Base-by-base conservation (phyloP, 53 echinoderm and acorn worm species). In the Crossaster papposus region DNA sequence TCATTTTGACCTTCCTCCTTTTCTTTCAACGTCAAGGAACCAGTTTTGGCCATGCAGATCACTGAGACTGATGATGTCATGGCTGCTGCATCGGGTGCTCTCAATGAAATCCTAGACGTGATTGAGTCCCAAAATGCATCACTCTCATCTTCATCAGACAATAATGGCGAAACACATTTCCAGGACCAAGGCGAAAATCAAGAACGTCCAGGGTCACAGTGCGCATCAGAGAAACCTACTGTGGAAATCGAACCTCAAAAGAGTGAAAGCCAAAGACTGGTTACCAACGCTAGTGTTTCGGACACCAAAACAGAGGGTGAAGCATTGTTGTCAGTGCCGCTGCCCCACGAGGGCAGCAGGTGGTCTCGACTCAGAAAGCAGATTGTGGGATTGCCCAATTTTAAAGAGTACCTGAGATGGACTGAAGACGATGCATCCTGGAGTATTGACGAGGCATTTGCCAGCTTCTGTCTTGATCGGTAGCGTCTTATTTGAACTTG, bases 381-480 rank as follows among this genome's bases (percentile, higher is more conserved):
- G 76, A 24, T 87, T 20, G 33, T 63, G 50, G 72, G 36, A 2
- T 63, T 76, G 63, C 87, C 87, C n/a, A 15, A 28, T n/a, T 87
- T 87, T 35, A 35, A 75, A 28, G 37, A 58, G 17, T 87, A 87
- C 35, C 29, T 87, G 58, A 77, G 36, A n/a, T 23, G 73, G 85
- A 75, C 53, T 11, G 77, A 76, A 15, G 84, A 72, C 37, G 35
- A 75, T 35, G 36, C 76, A 3, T 36, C 77, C 14, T 87, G 87
- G 87, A 76, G 76, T 77, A 36, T 87, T 14, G 77, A 87, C 29
- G 87, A 87, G 64, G 87, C 77, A 14, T 87, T 87, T 77, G 77
- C 77, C 14, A 87, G 87, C 87, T 87, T 62, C 76, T 87, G 87
- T 87, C 87, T 87, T 54, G 87, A 87, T 58, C 76, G 64, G 87